Base-by-base conservation (phyloP, 2,113 vertebrate species). In the Physeter macrocephalus region DNA sequence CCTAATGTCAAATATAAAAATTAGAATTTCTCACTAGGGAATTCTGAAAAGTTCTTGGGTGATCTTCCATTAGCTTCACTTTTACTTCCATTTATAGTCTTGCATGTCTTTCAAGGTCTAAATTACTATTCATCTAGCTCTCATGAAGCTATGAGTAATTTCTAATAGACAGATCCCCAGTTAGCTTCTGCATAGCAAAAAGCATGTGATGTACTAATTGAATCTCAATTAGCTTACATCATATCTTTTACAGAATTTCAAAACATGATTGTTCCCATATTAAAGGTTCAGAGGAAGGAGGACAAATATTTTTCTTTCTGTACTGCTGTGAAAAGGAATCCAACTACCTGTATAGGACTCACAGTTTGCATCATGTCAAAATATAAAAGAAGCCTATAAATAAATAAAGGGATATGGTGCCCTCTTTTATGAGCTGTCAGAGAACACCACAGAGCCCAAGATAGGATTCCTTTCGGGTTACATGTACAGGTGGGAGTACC, bases 31-130 rank as follows among this genome's bases (percentile, higher is more conserved):
- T 98, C 97, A 96, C 96, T 96, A 97, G 96, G 95, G 97, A 97
- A 97, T 98, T 97, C 94, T 98, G 90, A 95, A 94, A 96, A 97
- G 96, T 97, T 97, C 96, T 98, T 97, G 97, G 96, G 94, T 96
- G 95, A 98, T 98, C 95, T 97, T 97, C 95, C 97, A 98, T 97
- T 97, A 97, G 95, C 92, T 59, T 97, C 92, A 84, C 96, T 97
- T 97, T 97, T 97, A 94, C 74, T 96, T 95, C 95, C 97, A 97
- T 98, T 98, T 97, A 97, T 98, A 97, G 92, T 93, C 83, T 75
- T 95, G 80, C 39, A 34, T 85, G 96, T 97, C 96, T 97, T 96
- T 97, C 94, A 96, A 97, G 96, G 97, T 97, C 96, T 97, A 94
- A 97, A 98, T 98, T 97, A 96, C 90, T 96, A 97, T 97, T 98